A percentile compares a stretch with the other conserved stretches of the same genome.
phyloP scores from a whole-genome alignment of 1,140 invertebrate genomes.

The Neoseiulus cucumeris region DNA sequence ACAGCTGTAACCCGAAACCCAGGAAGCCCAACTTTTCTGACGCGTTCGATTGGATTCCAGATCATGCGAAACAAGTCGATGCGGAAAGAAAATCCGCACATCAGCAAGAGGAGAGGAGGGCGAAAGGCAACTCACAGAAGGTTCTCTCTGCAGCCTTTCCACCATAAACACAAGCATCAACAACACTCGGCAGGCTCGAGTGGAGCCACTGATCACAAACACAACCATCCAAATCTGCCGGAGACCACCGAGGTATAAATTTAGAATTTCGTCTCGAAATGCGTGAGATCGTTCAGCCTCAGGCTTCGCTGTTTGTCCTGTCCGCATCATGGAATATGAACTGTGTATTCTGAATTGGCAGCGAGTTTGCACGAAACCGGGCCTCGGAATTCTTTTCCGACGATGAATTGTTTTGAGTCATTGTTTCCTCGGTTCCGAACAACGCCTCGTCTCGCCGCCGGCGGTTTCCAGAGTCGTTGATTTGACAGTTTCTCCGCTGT shows the following conservation, averaged over 20 bases:
- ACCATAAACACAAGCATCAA: slow-evolving; percentile 28
- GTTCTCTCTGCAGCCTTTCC: slow-evolving; percentile 53
- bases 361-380: too few species aligned
- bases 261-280: slow-evolving; percentile 1
- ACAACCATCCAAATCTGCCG: slow-evolving; percentile 14
- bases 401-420: too few species aligned
- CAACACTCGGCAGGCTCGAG: slow-evolving; percentile 14
- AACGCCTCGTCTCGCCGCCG: too few species aligned
- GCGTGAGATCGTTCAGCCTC: background rate
- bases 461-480: too few species aligned
- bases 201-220: slow-evolving; percentile 20
- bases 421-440: too few species aligned
- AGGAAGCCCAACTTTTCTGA: too few species aligned
- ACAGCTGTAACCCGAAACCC: too few species aligned
- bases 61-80: slow-evolving; percentile 67
- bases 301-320: too few species aligned
- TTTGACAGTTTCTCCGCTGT: too few species aligned
- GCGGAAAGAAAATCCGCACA: slow-evolving; percentile 80
- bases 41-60: slow-evolving; percentile 19
- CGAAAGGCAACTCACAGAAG: slow-evolving; percentile 68
- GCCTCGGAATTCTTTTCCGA: too few species aligned
- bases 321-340: too few species aligned
- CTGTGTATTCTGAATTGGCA: too few species aligned
- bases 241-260: slow-evolving; percentile 7
- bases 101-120: slow-evolving; percentile 72